Evolutionary conservation across 2,888 invertebrate genomes (phyloP), one percentile per base, ranked within the genome.

Genomic region (Nemurella pictetii): DNA sequence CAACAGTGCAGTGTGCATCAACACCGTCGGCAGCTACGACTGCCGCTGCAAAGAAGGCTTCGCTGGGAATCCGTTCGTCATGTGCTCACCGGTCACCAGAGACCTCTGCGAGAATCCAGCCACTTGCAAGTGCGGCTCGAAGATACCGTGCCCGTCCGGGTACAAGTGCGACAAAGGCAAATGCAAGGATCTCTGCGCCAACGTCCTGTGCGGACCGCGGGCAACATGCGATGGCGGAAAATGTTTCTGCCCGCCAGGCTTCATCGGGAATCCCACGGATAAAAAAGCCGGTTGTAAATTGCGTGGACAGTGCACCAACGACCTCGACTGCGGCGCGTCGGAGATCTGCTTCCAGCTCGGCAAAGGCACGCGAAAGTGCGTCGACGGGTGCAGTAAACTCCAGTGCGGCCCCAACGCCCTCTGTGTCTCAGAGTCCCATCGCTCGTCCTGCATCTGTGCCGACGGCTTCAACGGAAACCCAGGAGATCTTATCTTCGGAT

Each of bases 351-450:
- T 97, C 91, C 96, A 96, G 91, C 90, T 82, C 26, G 82, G 82
- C 29, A 84, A 84, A 84, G 95, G 94, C 32, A 89, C 94, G 2
- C 92, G 97, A 84, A 96, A 96, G 90, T 97, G 97, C 90, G 94
- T 96, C 1, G 96, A 97, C 89, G 96, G 95, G 0, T 98, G 97
- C 89, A 94, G 95, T 87, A 96, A 96, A 91, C 92, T 96, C 36
- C 96, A 97, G 88, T 97, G 97, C 89, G 97, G 97, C 15, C 97
- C 97, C 0, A 97, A 97, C 90, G 97, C 97, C 1, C 90, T 97
- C 0, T 97, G 97, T 89, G 93, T 97, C 7, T 94, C 95, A 25
- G 94, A 96, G 88, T 95, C 95, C 88, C 97, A 97, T 90, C 93
- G 95, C 86, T 96, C 97, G 0, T 94, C 95, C 36, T 98, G 97